Evolutionary conservation across 2,888 invertebrate species (phyloP), one percentile per base, ranked within the genome.

Genomic region (Cosmia pyralina): DNA sequence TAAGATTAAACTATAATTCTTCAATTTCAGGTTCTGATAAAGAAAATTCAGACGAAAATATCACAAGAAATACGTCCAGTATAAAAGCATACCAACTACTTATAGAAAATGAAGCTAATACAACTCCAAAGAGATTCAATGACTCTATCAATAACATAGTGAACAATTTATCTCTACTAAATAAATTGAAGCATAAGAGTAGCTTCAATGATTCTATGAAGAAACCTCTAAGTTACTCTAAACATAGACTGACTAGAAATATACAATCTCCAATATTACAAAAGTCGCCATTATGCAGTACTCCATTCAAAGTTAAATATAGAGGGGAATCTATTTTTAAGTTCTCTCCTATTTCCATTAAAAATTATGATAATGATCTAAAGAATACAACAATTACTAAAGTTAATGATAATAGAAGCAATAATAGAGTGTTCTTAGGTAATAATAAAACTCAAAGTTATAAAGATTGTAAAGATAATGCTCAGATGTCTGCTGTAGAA

Each of bases 301-400:
- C 96, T 53, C 96, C 96, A 71, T 94, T 93, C 69, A 91, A 89
- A 87, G 89, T 91, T 62, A 96, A 94, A 86, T 92, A 93, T 79
- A 92, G 94, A 84, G 92, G 93, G 13, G 90, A 92, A 79, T 95
- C 95, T 57, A 95, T 96, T 81, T 95, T 90, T 81, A 93, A 92
- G 74, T 93, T 95, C 79, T 96, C 96, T 50, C 95, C 96, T 55
- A 95, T 96, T 73, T 72, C 85, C 15, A 22, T 58, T 53, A 78
- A 77, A 68, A 88, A 84, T 81, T 66, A 88, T 53, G 82, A 87
- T 65, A 85, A 84, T 41, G 92, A 86, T 76, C 85, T 87, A 46
- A 87, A 89, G 22, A 79, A 72, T 86, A 72, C 76, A 11, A 82
- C 88, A 53, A 79, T 88, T 63, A 73, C 63, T 69, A 90, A 92